phyloP scores from a whole-genome alignment of 2,888 invertebrate species.

The Atethmia centrago region DNA sequence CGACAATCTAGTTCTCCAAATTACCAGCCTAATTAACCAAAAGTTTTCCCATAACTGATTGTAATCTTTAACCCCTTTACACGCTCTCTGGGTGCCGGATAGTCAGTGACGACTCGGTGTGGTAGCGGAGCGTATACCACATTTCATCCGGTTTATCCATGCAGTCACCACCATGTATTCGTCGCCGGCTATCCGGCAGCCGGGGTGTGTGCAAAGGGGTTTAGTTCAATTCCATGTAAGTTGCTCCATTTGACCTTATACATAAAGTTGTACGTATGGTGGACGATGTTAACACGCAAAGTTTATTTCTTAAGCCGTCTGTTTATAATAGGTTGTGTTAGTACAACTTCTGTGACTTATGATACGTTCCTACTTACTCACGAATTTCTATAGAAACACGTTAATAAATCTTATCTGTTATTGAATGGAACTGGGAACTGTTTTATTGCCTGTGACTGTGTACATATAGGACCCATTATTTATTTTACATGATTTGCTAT shows the following conservation, averaged over 20 bases:
- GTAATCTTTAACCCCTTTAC: conserved; percentile 36
- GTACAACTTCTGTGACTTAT: conserved; percentile 15
- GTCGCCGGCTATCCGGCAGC: not conserved
- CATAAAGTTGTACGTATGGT: conserved; percentile 19
- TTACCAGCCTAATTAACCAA: conserved; percentile 32
- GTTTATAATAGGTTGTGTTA: conserved; percentile 34
- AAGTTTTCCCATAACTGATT: conserved; percentile 27
- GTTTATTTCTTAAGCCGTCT: conserved; percentile 28
- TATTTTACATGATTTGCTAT: not conserved
- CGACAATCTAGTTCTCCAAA: not conserved
- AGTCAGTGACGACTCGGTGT: not conserved
- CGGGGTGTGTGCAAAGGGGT: not conserved
- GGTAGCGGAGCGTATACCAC: too few relatives aligned
- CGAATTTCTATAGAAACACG: not conserved
- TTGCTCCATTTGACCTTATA: conserved; percentile 21
- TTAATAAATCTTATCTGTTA: not conserved
- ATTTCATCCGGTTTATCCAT: not conserved
- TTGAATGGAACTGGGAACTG: not conserved
- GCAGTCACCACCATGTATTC: not conserved
- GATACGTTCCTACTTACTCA: not conserved
- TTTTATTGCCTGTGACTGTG: not conserved
- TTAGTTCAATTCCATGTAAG: conserved; percentile 4
- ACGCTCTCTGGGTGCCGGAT: not conserved
- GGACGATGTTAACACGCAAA: conserved; percentile 50
- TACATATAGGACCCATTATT: not conserved